A percentile compares a stretch with the other conserved stretches of the same genome.
phyloP scores from a whole-genome alignment of 2,797 vertebrate genomes.

The Sebastes diaconus region DNA sequence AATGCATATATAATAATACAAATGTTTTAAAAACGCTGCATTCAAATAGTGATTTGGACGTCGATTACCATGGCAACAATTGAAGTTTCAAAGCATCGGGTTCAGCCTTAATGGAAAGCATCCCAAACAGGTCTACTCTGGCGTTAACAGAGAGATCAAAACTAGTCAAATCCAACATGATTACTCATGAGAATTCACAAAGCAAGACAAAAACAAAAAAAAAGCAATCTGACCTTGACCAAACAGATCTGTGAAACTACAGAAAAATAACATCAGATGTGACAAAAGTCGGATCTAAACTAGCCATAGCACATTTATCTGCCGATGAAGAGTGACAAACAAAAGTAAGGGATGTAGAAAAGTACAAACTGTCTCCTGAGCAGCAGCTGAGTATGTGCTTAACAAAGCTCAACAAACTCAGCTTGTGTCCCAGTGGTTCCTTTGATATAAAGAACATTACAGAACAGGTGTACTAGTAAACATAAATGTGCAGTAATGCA shows the following conservation, averaged over 20 bases:
- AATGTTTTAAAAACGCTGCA: no score
- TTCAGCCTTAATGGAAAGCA: neutral
- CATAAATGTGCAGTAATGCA: neutral
- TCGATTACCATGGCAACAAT: no score
- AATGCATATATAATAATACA: neutral
- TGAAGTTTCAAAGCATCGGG: neutral
- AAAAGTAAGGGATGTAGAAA: neutral
- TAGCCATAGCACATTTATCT: neutral
- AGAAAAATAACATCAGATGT: neutral
- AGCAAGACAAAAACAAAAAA: neutral
- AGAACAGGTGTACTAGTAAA: neutral
- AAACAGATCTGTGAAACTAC: neutral
- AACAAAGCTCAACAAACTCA: neutral
- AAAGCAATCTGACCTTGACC: neutral
- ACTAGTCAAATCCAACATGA: neutral
- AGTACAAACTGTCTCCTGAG: neutral
- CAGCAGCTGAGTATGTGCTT: neutral
- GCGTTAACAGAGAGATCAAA: neutral
- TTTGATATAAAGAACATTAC: neutral
- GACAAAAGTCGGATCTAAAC: neutral
- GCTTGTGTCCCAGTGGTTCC: neutral
- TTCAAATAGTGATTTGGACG: no score
- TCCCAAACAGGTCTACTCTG: neutral
- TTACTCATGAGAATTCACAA: neutral
- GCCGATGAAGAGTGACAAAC: neutral